Percentiles rank a stretch among this genome's conserved stretches.
These are phyloP conservation scores for Muntiacus reevesi DNA, from an alignment of 2,113 vertebrate genomes.

Conservation along the genomic window DNA sequence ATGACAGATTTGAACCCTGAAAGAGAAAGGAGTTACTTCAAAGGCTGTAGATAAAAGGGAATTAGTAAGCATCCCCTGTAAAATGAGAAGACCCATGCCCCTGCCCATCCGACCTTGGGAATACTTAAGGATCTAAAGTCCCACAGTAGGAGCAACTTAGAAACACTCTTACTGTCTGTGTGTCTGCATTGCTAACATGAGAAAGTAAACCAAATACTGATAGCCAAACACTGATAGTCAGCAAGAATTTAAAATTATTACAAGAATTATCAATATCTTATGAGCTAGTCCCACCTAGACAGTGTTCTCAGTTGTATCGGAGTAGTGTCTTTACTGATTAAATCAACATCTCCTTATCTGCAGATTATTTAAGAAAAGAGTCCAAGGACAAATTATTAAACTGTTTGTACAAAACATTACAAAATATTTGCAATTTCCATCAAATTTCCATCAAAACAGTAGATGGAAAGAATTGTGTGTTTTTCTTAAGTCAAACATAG, in stretches of 20 bases:
- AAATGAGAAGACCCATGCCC: neutral
- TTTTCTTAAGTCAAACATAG: neutral
- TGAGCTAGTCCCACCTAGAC: neutral
- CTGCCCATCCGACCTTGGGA: neutral
- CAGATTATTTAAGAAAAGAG: neutral
- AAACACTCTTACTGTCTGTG: neutral
- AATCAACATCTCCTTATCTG: neutral
- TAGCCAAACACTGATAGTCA: neutral
- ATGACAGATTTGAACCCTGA: slow-evolving; percentile 11
- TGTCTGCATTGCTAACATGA: neutral
- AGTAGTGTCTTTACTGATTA: neutral
- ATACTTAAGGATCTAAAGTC: neutral
- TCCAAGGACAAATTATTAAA: neutral
- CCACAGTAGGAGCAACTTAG: neutral
- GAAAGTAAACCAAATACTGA: neutral
- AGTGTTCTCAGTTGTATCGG: neutral
- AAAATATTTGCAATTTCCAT: neutral
- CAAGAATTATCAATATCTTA: neutral
- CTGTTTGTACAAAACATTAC: neutral
- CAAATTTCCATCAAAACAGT: neutral
- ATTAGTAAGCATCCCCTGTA: neutral
- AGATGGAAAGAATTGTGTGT: neutral
- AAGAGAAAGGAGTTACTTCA: neutral
- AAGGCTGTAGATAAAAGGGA: neutral
- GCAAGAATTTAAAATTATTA: neutral